Percentiles rank a stretch among this genome's conserved stretches.
Conservation (phyloP, 2,888 invertebrate species). For the Agrotis exclamationis region DNA sequence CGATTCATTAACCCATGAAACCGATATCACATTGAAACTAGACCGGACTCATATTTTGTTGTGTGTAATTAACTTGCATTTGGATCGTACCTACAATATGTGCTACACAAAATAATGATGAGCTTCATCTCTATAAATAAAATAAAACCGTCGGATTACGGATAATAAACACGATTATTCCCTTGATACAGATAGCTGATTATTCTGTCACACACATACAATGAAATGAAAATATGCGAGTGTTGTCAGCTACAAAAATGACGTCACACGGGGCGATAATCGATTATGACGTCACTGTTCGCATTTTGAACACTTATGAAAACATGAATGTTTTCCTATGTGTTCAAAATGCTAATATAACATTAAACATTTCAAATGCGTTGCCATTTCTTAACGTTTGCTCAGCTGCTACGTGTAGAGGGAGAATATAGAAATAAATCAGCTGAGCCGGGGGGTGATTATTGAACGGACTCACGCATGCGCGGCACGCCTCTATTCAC, state of each 20-base stretch:
- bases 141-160: not conserved
- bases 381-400: slow-evolving; percentile 21
- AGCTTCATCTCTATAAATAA: slow-evolving; percentile 8
- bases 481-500: slow-evolving; percentile 70
- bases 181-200: not conserved
- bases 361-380: slow-evolving; percentile 8
- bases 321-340: slow-evolving; percentile 9
- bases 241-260: slow-evolving; percentile 32
- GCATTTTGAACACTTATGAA: not conserved
- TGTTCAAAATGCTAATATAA: slow-evolving; percentile 13
- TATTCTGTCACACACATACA: not conserved
- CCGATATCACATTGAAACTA: not conserved
- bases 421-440: slow-evolving; percentile 69
- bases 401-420: slow-evolving; percentile 29
- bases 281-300: slow-evolving; percentile 41
- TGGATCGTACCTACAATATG: slow-evolving; percentile 6
- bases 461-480: slow-evolving; percentile 88
- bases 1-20: slow-evolving; percentile 1
- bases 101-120: not conserved
- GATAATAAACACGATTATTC: slow-evolving; percentile 11
- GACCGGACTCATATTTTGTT: not conserved
- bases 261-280: slow-evolving; percentile 31
- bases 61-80: not conserved
- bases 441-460: slow-evolving; percentile 78
- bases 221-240: slow-evolving; percentile 8